A percentile compares a stretch with the other conserved stretches of the same genome.
These are phyloP conservation scores for Clepsis dumicolana DNA, from an alignment of 2,888 invertebrate genomes.

Conservation along the genomic window DNA sequence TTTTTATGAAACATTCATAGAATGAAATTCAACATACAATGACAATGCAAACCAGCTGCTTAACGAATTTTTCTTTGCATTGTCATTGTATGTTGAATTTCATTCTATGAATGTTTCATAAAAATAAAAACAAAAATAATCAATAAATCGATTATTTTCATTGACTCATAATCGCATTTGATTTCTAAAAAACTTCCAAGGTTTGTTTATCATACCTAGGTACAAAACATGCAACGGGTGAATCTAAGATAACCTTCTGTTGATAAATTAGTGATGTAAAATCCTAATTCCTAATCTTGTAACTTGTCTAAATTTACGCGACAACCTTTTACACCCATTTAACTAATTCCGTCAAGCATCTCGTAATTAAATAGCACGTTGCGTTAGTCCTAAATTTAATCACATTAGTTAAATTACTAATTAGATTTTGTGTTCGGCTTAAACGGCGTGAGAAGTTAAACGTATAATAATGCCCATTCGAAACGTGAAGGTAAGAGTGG, in stretches of 20 bases:
- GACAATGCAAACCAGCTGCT: too few relatives aligned
- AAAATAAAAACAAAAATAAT: too few relatives aligned
- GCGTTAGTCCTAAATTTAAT: conserved; percentile 21
- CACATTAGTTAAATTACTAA: conserved; percentile 32
- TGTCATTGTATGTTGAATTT: too few relatives aligned
- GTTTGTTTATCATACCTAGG: too few relatives aligned
- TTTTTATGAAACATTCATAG: too few relatives aligned
- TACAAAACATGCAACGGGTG: neutral
- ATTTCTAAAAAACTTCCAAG: too few relatives aligned
- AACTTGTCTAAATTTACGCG: neutral
- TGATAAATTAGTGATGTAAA: neutral
- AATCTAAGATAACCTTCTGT: neutral
- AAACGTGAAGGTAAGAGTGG: conserved; percentile 50
- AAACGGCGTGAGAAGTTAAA: conserved; percentile 31
- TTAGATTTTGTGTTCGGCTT: conserved; percentile 29
- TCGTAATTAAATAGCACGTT: conserved; percentile 21
- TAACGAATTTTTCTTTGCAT: too few relatives aligned
- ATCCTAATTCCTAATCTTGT: neutral
- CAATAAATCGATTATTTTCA: too few relatives aligned
- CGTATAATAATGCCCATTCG: conserved; percentile 32
- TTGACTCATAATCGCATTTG: too few relatives aligned
- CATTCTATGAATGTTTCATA: too few relatives aligned
- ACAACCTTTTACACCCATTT: conserved; percentile 5
- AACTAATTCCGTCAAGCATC: conserved; percentile 30
- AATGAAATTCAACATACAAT: too few relatives aligned